These are phyloP conservation scores for Uropetala carovei DNA, from an alignment of 2,888 invertebrate genomes.

Conservation along the genomic window DNA sequence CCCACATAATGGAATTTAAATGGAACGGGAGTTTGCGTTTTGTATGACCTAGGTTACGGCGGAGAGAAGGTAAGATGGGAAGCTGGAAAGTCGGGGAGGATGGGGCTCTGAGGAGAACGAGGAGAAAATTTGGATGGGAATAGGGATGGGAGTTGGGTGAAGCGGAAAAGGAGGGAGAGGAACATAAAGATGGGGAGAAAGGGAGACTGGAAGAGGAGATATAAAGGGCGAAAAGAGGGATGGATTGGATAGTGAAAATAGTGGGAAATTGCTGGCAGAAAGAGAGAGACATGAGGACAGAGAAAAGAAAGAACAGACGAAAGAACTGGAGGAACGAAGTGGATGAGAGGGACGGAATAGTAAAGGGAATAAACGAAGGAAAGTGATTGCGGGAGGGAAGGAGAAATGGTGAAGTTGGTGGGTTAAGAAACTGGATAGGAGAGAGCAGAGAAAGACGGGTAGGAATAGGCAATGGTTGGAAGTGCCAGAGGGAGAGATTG, in stretches of 20 bases:
- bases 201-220: not conserved
- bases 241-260: too few species aligned
- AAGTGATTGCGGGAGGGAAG: not conserved
- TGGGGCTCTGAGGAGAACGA: not conserved
- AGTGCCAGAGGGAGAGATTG: not conserved
- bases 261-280: not conserved
- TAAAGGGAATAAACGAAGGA: not conserved
- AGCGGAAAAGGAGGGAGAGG: not conserved
- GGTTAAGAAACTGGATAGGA: not conserved
- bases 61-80: not conserved
- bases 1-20: constrained; percentile 22
- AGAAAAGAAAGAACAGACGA: not conserved
- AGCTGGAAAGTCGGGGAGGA: not conserved
- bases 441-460: not conserved
- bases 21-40: not conserved
- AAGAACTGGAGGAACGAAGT: too few species aligned
- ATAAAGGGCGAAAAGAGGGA: not conserved
- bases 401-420: not conserved
- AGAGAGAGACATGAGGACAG: not conserved
- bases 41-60: not conserved
- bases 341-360: not conserved
- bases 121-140: not conserved
- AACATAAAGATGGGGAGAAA: not conserved
- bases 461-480: not conserved
- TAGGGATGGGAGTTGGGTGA: not conserved